Base-by-base conservation (phyloP, 2,888 invertebrate genomes). In the Galerucella calmariensis region DNA sequence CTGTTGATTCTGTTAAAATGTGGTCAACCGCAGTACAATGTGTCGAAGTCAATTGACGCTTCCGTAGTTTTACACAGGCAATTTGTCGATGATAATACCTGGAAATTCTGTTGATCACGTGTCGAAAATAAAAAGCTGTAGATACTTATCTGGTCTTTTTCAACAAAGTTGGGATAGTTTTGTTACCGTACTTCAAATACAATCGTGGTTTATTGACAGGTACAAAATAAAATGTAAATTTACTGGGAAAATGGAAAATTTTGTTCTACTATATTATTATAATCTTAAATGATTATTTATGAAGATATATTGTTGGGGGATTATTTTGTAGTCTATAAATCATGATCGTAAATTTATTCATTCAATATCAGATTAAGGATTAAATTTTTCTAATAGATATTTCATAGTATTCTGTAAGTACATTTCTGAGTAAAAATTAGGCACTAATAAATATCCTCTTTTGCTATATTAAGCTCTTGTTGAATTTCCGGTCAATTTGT, bases 11-110 rank as follows among this genome's bases (percentile, higher is more conserved):
- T 65, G 63, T 46, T 68, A 51, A 74, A 20, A 62, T 73, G 71
- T 72, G 76, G 78, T 72, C 76, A 71, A 71, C 71, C 69, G 46
- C 78, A 76, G 53, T 20, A 71, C 72, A 75, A 74, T 73, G 75
- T 69, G 75, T 68, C 41, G 75, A 69, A 78, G 78, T 78, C 76
- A 76, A 75, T 72, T 70, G 72, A 68, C 73, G 58, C 72, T 73
- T 74, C 72, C 69, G 56, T 48, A 51, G 56, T 65, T 76, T 74
- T 59, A 72, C 61, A 62, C 67, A 58, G 71, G 48, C 73, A 77
- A 75, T 77, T 77, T 77, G 75, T 70, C 59, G 63, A 58, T 44
- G 41, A 75, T 63, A 75, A 71, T 77, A 77, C 76, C 63, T 61
- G 59, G 77, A 69, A 72, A 76, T 72, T 56, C 51, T 53, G 20